Percentiles rank a stretch among this genome's conserved stretches.
Evolutionary conservation across 2,113 vertebrate genomes (phyloP).

Genomic region (Onychostruthus taczanowskii): DNA sequence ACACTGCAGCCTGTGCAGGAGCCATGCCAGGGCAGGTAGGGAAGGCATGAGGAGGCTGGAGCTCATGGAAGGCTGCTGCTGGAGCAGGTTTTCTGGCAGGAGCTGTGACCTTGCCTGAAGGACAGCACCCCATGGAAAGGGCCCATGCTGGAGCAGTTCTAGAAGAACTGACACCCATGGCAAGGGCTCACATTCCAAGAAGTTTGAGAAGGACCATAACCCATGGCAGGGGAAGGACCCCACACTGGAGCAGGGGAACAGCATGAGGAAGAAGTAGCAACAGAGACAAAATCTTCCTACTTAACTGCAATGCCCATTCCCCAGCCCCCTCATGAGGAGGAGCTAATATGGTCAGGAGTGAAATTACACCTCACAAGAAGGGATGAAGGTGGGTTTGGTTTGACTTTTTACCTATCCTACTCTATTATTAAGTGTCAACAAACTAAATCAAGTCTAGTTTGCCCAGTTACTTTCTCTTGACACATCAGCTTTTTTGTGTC

Average conservation of each 20-base stretch:
- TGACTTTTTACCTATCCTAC: background rate
- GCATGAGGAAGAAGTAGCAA: background rate
- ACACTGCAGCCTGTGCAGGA: background rate
- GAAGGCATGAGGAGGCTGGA: background rate
- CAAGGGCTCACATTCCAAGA: background rate
- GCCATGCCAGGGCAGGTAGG: background rate
- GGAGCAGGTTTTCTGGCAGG: background rate
- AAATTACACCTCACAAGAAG: background rate
- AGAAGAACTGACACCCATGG: fast-evolving
- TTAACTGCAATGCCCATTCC: background rate
- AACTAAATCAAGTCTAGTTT: background rate
- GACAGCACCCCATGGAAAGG: background rate
- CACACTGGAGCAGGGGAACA: background rate
- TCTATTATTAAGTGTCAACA: background rate
- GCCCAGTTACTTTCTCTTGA: background rate
- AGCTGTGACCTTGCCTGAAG: background rate
- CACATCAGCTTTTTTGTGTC: background rate
- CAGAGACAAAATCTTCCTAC: background rate
- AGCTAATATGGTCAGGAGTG: background rate
- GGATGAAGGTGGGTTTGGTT: background rate
- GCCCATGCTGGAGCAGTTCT: background rate
- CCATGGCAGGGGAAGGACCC: background rate
- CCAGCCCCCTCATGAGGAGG: background rate
- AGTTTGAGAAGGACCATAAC: background rate
- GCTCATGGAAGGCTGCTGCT: background rate